phyloP scores from a whole-genome alignment of 2,888 invertebrate genomes.

The Seira ritae region DNA sequence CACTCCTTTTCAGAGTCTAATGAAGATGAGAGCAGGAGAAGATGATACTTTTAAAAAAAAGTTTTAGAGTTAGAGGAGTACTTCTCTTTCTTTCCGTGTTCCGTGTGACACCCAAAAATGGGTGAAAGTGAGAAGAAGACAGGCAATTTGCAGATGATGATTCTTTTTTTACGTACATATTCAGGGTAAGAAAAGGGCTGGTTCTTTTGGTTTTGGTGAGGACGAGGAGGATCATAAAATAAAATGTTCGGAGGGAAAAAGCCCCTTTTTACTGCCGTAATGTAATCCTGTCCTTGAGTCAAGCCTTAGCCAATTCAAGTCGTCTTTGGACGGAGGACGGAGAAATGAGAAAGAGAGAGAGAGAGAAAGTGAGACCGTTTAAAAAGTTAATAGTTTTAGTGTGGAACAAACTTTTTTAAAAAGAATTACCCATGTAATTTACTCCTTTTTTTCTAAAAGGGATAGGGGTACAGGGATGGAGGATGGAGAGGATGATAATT shows the following conservation, averaged over 20 bases:
- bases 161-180: too few species aligned
- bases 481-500: slow-evolving; percentile 60
- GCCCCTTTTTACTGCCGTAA: too few species aligned
- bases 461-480: slow-evolving; percentile 51
- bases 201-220: slow-evolving; percentile 18
- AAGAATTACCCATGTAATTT: slow-evolving; percentile 61
- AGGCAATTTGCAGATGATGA: slow-evolving; percentile 45
- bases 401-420: slow-evolving; percentile 46
- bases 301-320: too few species aligned
- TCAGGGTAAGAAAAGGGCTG: too few species aligned
- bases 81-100: too few species aligned
- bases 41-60: too few species aligned
- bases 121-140: slow-evolving; percentile 44
- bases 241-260: too few species aligned
- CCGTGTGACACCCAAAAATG: too few species aligned
- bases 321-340: too few species aligned
- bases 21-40: too few species aligned
- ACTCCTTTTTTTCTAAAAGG: too few species aligned
- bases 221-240: slow-evolving; percentile 15
- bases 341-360: not conserved
- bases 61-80: slow-evolving; percentile 1
- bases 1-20: slow-evolving; percentile 1
- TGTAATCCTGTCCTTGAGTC: too few species aligned
- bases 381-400: slow-evolving; percentile 47
- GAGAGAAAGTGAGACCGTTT: slow-evolving; percentile 24